Conservation (phyloP, 2,888 invertebrate species). For the Drosophila nigricruria region DNA sequence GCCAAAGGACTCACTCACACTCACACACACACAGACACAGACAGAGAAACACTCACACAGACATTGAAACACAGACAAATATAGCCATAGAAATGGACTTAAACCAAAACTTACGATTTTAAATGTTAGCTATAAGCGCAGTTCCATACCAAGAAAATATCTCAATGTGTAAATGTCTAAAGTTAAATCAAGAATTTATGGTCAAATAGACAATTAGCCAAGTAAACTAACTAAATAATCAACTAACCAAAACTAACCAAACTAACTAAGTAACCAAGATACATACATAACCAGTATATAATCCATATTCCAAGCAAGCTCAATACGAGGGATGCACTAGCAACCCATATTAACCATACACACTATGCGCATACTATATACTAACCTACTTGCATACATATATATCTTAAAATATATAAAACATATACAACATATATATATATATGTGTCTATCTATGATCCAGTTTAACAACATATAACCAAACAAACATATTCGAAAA, state of each 20-base stretch:
- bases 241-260: too few species aligned
- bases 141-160: conserved; percentile 23
- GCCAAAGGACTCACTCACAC: neutral
- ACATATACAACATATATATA: neutral
- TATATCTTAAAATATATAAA: neutral
- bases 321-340: neutral
- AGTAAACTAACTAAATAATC: conserved; percentile 22
- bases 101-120: conserved; percentile 39
- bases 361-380: neutral
- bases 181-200: conserved; percentile 47
- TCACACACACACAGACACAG: neutral
- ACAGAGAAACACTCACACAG: neutral
- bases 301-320: conserved; percentile 18
- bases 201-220: conserved; percentile 50
- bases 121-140: conserved; percentile 53
- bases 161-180: conserved; percentile 46
- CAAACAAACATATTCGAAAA: conserved; percentile 1
- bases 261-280: too few species aligned
- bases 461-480: conserved; percentile 2
- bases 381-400: neutral
- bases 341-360: neutral
- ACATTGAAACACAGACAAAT: neutral
- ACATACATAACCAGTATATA: conserved; percentile 1
- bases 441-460: conserved; percentile 12
- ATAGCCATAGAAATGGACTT: neutral